These are phyloP conservation scores for Melitaea athalia DNA, from an alignment of 2,888 invertebrate species.

Conservation along the genomic window DNA sequence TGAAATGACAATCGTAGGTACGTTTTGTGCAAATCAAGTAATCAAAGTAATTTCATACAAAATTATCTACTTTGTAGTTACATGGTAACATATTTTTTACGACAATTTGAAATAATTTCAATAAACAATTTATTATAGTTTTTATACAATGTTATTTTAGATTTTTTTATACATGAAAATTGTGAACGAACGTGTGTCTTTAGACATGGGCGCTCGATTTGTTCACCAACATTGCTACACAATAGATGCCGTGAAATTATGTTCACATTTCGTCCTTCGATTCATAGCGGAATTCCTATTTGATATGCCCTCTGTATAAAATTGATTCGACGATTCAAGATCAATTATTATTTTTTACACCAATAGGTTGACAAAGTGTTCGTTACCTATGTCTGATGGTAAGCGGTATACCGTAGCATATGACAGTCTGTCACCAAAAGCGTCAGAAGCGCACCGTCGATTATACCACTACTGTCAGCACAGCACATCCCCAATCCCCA, in stretches of 20 bases:
- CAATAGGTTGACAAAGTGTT: too few relatives aligned
- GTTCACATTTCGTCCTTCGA: neutral
- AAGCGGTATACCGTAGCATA: too few relatives aligned
- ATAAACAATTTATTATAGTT: neutral
- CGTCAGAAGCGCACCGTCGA: too few relatives aligned
- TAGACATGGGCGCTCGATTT: neutral
- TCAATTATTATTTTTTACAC: neutral
- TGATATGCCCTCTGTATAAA: neutral
- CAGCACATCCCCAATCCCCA: too few relatives aligned
- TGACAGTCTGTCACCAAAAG: too few relatives aligned
- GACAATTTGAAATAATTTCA: neutral
- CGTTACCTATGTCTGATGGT: too few relatives aligned
- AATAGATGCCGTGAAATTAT: constrained; percentile 3
- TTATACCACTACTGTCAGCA: too few relatives aligned
- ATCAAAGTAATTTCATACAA: constrained; percentile 4
- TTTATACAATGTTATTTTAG: neutral
- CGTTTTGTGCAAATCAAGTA: neutral
- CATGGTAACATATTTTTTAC: neutral
- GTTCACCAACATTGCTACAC: neutral
- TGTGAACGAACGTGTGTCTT: neutral
- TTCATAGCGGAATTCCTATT: neutral
- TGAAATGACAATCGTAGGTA: neutral
- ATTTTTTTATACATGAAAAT: neutral
- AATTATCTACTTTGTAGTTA: neutral
- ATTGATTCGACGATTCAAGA: neutral